phyloP scores from a whole-genome alignment of 2,888 invertebrate species.

The Anagyrus pseudococci region DNA sequence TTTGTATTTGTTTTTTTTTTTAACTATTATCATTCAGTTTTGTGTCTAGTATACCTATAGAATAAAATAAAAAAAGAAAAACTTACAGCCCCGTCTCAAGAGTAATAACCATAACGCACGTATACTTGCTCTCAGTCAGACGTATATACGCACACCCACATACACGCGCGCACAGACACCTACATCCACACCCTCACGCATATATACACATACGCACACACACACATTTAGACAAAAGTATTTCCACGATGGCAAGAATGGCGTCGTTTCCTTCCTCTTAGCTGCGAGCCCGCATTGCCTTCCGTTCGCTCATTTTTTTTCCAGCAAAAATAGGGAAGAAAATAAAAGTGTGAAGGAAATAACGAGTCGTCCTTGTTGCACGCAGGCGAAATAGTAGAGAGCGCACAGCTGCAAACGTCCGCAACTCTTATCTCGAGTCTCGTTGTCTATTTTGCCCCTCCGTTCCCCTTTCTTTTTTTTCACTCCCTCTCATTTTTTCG shows the following conservation, averaged over 20 bases:
- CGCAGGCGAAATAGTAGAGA: background rate
- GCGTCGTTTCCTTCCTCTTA: too few relatives aligned
- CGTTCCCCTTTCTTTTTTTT: background rate
- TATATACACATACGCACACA: background rate
- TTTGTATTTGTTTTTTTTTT: background rate
- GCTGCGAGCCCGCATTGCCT: too few relatives aligned
- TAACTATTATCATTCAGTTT: background rate
- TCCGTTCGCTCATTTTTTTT: constrained; percentile 1
- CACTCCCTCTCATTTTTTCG: background rate
- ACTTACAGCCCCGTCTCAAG: background rate
- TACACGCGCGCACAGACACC: too few relatives aligned
- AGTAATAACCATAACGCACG: background rate
- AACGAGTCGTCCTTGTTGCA: background rate
- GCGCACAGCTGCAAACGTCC: constrained; percentile 1
- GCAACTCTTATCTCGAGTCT: constrained; percentile 20
- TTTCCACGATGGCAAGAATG: constrained; percentile 19
- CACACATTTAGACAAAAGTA: background rate
- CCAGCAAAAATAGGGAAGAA: background rate
- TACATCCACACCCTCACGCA: background rate
- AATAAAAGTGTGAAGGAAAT: background rate
- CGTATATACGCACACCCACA: background rate
- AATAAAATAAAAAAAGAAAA: too few relatives aligned
- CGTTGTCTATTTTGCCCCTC: background rate
- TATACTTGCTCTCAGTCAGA: too few relatives aligned
- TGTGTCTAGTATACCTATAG: background rate